Percentiles rank a stretch among this genome's conserved stretches.
Conservation (phyloP, 2,113 vertebrate species). For the Procavia capensis region DNA sequence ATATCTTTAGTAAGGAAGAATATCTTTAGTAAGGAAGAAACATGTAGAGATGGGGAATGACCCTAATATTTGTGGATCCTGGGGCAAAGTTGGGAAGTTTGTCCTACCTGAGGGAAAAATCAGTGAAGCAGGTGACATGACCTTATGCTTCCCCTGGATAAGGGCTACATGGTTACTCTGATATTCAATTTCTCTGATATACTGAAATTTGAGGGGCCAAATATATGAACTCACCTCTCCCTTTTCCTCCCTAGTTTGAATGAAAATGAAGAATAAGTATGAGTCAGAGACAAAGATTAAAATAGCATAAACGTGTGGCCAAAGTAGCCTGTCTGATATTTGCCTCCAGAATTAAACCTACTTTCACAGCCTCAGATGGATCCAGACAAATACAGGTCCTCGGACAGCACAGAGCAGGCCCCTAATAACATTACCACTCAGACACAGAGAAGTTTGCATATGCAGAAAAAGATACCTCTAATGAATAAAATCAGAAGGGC, state of each 20-base stretch:
- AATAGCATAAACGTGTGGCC: neutral
- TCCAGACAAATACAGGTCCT: neutral
- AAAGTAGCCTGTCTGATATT: neutral
- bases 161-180: neutral
- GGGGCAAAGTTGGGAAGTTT: neutral
- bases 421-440: too few relatives aligned
- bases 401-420: neutral
- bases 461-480: neutral
- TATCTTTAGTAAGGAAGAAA: neutral
- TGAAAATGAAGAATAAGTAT: neutral
- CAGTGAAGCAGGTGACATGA: neutral
- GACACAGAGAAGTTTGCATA: neutral
- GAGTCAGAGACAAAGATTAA: neutral
- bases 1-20: neutral
- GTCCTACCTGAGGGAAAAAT: neutral
- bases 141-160: neutral
- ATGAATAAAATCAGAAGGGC: neutral
- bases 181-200: neutral
- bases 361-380: neutral
- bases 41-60: neutral
- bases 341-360: neutral
- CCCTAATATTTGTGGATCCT: neutral
- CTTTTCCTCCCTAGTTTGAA: neutral
- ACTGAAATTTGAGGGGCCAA: neutral
- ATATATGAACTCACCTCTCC: neutral